Percentiles rank a stretch among this genome's conserved stretches.
Conservation (phyloP, 2,888 invertebrate genomes). For the Bombylius discolor region DNA sequence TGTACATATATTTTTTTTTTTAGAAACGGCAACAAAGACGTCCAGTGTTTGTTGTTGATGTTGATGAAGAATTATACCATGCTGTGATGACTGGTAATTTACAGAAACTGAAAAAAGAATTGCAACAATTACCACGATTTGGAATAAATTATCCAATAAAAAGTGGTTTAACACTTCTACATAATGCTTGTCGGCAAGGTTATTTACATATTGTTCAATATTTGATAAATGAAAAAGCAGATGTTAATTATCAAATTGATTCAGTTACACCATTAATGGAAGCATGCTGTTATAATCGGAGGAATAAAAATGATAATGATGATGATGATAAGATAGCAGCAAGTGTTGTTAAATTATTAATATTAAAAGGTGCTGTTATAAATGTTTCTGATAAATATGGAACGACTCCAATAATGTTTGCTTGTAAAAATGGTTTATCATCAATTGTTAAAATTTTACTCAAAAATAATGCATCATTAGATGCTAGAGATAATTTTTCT, state of each 20-base stretch:
- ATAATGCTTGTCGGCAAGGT: slow-evolving; percentile 24
- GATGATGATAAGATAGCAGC: no score
- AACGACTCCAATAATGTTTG: slow-evolving; percentile 32
- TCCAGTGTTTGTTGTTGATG: slow-evolving; percentile 5
- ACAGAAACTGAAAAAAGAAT: slow-evolving; percentile 17
- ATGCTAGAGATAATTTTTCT: slow-evolving; percentile 30
- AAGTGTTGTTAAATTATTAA: slow-evolving; percentile 21
- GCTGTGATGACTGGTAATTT: slow-evolving; percentile 21
- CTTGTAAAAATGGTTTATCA: slow-evolving; percentile 26
- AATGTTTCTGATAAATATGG: slow-evolving; percentile 32
- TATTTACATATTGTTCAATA: slow-evolving; percentile 24
- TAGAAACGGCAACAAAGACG: slow-evolving; percentile 6
- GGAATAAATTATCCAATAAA: slow-evolving; percentile 18
- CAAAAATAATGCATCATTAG: slow-evolving; percentile 25
- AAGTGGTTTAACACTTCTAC: slow-evolving; percentile 21
- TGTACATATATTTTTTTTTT: slow-evolving; percentile 5
- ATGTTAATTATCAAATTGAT: slow-evolving; percentile 27
- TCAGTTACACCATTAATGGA: slow-evolving; percentile 27
- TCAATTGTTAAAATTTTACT: slow-evolving; percentile 21
- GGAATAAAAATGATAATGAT: no score
- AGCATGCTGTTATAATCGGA: slow-evolving; percentile 22
- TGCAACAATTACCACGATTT: slow-evolving; percentile 15
- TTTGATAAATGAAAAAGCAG: slow-evolving; percentile 22
- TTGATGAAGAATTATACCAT: slow-evolving; percentile 20
- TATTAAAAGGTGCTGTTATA: slow-evolving; percentile 23